Evolutionary conservation across 2,888 invertebrate species (phyloP).

Genomic region (Drosophila rellima): DNA sequence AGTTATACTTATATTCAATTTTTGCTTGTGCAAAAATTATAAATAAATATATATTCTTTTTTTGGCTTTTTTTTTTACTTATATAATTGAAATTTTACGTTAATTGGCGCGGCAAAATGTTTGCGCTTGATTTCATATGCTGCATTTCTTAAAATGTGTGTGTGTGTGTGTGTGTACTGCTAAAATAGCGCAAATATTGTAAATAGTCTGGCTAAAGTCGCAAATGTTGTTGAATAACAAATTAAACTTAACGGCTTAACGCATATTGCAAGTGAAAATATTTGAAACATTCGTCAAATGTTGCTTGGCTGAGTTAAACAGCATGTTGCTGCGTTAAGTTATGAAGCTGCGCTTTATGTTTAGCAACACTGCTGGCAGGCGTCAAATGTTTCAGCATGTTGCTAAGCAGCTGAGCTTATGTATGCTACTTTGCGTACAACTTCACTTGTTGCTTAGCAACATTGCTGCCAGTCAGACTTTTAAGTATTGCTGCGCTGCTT

Average conservation of each 20-base stretch:
- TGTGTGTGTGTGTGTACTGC: background rate
- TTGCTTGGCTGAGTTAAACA: background rate
- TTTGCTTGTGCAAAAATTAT: slow-evolving; percentile 1
- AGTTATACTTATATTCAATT: slow-evolving; percentile 9
- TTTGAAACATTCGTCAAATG: slow-evolving; percentile 1
- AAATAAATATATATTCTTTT: slow-evolving; percentile 2
- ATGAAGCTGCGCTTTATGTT: background rate
- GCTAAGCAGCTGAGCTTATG: background rate
- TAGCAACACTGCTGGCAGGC: background rate
- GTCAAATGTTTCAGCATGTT: background rate
- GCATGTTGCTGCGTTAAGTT: background rate
- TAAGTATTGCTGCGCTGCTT: slow-evolving; percentile 25
- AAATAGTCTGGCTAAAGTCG: slow-evolving; percentile 5
- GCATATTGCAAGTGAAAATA: background rate
- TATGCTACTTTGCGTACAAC: background rate
- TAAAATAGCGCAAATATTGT: slow-evolving; percentile 18
- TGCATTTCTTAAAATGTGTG: background rate
- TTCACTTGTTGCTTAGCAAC: background rate
- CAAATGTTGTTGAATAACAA: background rate
- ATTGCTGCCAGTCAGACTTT: no score
- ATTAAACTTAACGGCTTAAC: slow-evolving; percentile 1
- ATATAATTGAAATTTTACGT: slow-evolving; percentile 46
- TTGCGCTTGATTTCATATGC: slow-evolving; percentile 55
- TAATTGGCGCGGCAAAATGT: slow-evolving; percentile 59
- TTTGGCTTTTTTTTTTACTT: slow-evolving; percentile 3